Base-by-base conservation (phyloP, 2,888 invertebrate species). In the Calameuta pallipes region DNA sequence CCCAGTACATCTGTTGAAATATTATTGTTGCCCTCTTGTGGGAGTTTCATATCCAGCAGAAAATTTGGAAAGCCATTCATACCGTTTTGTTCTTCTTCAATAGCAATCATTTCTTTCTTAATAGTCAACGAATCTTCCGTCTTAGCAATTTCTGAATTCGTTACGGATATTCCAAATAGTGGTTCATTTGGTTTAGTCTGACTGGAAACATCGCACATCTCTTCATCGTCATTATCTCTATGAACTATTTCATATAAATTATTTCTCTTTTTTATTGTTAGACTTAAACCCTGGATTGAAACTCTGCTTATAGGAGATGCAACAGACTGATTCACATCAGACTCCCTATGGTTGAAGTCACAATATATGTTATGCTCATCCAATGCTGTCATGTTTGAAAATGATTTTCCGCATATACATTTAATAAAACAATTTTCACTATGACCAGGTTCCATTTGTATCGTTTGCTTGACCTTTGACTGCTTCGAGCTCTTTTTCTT, bases 231-330 rank as follows among this genome's bases (percentile, higher is more conserved):
- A 33, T 76, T 81, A 74, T 87, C 86, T 78, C 83, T 89, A 35
- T 86, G 87, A 15, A 91, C 89, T 79, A 91, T 88, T 80, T 91
- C 89, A 80, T 91, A 91, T 1, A 89, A 90, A 85, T 91, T 85
- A 78, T 91, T 90, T 74, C 87, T 89, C 78, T 90, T 91, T 77
- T 91, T 91, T 37, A 91, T 91, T 30, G 89, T 91, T 76, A 91
- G 90, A 69, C 85, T 90, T 75, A 91, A 89, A 33, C 89, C 90
- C 80, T 87, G 87, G 34, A 88, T 87, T 41, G 89, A 89, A 80
- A 89, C 88, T n/a, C 84, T 82, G 79, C 83, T 87, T 79, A 82
- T 87, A 73, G 79, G 85, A 30, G 85, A 77, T 11, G 84, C 82
- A 30, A 78, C 81, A 6, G 76, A 68, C 75, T 70, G 35, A 71